phyloP scores from a whole-genome alignment of 2,113 vertebrate species.

The Narcine bancroftii region DNA sequence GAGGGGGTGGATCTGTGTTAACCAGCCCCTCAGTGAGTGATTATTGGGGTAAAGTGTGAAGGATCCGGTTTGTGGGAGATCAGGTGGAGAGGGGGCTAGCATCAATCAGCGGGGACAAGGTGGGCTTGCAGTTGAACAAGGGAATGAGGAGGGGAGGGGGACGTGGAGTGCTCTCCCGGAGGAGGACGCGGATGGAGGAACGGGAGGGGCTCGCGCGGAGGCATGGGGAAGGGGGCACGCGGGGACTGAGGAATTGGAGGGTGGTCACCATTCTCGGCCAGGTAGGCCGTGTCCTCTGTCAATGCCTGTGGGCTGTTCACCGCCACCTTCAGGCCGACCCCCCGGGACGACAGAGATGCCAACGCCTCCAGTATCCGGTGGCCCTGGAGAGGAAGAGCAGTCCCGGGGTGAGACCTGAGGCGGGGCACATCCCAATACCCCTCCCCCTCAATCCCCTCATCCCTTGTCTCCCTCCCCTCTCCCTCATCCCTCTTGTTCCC shows the following conservation, averaged over 20 bases:
- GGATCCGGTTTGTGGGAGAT: too few species aligned
- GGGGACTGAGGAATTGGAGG: too few species aligned
- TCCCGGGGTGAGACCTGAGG: too few species aligned
- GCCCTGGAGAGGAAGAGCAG: conserved; percentile 47
- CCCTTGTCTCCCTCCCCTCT: neutral
- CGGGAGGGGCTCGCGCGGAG: too few species aligned
- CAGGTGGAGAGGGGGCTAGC: too few species aligned
- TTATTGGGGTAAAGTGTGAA: too few species aligned
- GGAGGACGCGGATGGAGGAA: neutral
- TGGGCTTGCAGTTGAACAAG: neutral
- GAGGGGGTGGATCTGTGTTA: too few species aligned
- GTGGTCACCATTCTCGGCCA: conserved; percentile 51
- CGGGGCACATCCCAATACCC: too few species aligned
- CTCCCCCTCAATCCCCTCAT: neutral
- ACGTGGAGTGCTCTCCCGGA: too few species aligned
- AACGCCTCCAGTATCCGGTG: conserved; percentile 53
- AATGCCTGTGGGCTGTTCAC: conserved; percentile 58
- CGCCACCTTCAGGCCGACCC: conserved; percentile 54
- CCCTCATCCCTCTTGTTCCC: too few species aligned
- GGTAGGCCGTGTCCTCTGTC: conserved; percentile 49
- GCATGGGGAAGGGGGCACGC: neutral
- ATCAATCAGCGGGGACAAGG: too few species aligned
- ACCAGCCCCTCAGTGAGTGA: too few species aligned
- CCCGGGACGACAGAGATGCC: conserved; percentile 51
- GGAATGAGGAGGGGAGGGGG: neutral